These are phyloP conservation scores for Esox masquinongy DNA, from an alignment of 2,797 vertebrate species.

Conservation along the genomic window DNA sequence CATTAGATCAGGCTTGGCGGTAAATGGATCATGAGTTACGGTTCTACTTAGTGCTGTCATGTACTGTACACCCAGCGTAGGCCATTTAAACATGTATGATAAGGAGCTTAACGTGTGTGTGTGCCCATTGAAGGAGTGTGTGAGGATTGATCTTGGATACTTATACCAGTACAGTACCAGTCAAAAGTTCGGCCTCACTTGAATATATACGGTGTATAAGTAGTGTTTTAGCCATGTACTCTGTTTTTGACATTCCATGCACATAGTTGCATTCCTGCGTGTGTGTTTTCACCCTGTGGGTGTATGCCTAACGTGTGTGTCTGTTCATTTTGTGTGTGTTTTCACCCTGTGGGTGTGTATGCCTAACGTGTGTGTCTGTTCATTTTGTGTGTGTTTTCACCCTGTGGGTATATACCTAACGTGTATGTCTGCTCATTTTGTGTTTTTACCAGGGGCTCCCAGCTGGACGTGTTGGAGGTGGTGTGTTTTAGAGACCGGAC, in stretches of 20 bases:
- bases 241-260: too few species aligned
- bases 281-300: slow-evolving; percentile 19
- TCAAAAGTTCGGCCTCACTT: too few species aligned
- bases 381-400: slow-evolving; percentile 30
- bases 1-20: background rate
- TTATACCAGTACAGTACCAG: too few species aligned
- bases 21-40: background rate
- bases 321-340: slow-evolving; percentile 19
- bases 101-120: background rate
- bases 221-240: too few species aligned
- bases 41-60: background rate
- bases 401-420: too few species aligned
- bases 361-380: too few species aligned
- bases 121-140: background rate
- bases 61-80: background rate
- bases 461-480: slow-evolving; percentile 82
- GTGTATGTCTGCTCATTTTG: background rate
- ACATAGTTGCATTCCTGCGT: background rate
- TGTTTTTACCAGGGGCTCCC: slow-evolving; percentile 74
- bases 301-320: too few species aligned
- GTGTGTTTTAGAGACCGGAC: slow-evolving; percentile 94
- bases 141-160: too few species aligned
- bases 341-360: too few species aligned
- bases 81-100: background rate
- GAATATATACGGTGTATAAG: too few species aligned